A percentile compares a stretch with the other conserved stretches of the same genome.
These are phyloP conservation scores for Nemurella pictetii DNA, from an alignment of 2,888 invertebrate species.

Conservation along the genomic window DNA sequence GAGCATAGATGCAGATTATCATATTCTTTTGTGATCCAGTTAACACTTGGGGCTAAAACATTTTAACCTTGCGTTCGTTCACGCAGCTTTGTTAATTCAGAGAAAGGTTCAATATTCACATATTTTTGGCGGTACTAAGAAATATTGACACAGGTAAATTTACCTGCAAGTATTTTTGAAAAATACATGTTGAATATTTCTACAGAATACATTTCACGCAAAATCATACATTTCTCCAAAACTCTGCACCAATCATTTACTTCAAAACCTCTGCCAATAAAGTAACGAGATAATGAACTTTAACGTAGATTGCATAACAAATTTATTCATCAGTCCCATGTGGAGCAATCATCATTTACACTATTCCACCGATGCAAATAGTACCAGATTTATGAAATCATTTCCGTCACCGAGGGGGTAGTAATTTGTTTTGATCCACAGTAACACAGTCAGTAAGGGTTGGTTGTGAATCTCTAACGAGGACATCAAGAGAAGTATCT, in stretches of 20 bases:
- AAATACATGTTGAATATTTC: background rate
- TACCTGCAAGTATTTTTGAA: background rate
- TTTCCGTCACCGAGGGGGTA: background rate
- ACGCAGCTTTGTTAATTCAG: background rate
- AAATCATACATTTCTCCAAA: no score
- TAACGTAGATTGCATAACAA: background rate
- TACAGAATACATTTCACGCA: no score
- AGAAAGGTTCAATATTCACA: background rate
- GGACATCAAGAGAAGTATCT: conserved; percentile 19
- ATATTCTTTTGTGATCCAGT: background rate
- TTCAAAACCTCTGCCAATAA: background rate
- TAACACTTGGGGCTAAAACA: background rate
- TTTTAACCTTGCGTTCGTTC: background rate
- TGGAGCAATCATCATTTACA: background rate
- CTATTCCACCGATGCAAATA: background rate
- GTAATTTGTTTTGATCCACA: conserved; percentile 3
- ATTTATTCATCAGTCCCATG: background rate
- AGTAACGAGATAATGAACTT: background rate
- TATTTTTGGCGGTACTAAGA: no score
- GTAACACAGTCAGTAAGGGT: background rate
- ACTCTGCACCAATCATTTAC: no score
- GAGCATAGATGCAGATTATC: background rate
- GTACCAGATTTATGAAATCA: background rate
- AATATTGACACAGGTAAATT: background rate
- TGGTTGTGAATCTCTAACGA: background rate